Conservation (phyloP, 2,797 vertebrate species). For the Triplophysa yarkandensis region DNA sequence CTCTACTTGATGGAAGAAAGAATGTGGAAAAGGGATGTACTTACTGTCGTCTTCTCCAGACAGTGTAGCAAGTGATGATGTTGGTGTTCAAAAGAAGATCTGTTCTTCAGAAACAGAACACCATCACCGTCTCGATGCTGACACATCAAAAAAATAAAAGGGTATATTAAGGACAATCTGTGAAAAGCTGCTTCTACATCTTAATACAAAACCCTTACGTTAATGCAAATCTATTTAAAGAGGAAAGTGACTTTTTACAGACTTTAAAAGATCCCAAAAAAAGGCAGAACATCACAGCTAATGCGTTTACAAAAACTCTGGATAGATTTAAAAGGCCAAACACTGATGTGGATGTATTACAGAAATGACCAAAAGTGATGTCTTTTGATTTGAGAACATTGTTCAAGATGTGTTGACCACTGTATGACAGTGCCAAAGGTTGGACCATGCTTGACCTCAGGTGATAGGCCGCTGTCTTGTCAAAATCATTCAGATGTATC, state of each 20-base stretch:
- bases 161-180: slow-evolving; percentile 12
- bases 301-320: not conserved
- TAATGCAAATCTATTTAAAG: slow-evolving; percentile 46
- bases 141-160: slow-evolving; percentile 20
- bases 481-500: slow-evolving; percentile 2
- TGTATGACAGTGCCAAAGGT: not conserved
- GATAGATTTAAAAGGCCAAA: not conserved
- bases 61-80: slow-evolving; percentile 80
- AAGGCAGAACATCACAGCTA: not conserved
- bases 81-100: slow-evolving; percentile 78
- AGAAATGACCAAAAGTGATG: slow-evolving; percentile 6
- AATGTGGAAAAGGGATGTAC: slow-evolving; percentile 24
- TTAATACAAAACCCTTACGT: slow-evolving; percentile 13
- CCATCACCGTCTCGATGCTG: slow-evolving; percentile 69
- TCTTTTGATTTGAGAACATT: too few species aligned
- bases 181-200: not conserved
- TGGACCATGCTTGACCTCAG: slow-evolving; percentile 4
- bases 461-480: not conserved
- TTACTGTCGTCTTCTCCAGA: slow-evolving; percentile 81
- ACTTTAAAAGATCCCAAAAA: slow-evolving; percentile 27
- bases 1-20: too few species aligned
- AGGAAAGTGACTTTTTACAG: slow-evolving; percentile 33
- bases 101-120: slow-evolving; percentile 71
- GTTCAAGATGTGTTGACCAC: too few species aligned
- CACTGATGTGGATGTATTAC: not conserved